Conservation (phyloP, 1,140 invertebrate species). For the Oryctes rhinoceros region DNA sequence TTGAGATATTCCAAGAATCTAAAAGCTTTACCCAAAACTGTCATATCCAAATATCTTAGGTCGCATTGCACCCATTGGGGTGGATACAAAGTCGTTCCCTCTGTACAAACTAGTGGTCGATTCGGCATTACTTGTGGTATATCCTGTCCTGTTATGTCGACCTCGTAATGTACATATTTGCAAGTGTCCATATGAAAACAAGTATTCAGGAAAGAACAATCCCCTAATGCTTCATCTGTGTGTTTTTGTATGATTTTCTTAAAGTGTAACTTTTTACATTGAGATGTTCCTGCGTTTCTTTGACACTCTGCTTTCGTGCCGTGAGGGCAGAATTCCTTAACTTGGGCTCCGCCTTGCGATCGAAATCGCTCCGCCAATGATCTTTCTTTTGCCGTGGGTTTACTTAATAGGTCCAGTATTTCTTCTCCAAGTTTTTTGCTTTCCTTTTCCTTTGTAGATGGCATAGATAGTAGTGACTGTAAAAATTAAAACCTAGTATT, state of each 20-base stretch:
- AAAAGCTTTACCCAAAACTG: constrained; percentile 75
- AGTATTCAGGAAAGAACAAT: constrained; percentile 97
- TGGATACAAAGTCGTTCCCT: constrained; percentile 79
- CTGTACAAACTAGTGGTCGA: constrained; percentile 56
- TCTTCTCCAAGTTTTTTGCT: constrained; percentile 96
- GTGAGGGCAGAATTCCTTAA: constrained; percentile 96
- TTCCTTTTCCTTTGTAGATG: constrained; percentile 93
- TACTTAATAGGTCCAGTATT: constrained; percentile 91
- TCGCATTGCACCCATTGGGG: constrained; percentile 98
- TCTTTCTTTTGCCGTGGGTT: constrained; percentile 95
- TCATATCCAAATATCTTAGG: constrained; percentile 94
- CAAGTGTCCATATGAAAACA: constrained; percentile 99
- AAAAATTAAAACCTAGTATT: constrained; percentile 56
- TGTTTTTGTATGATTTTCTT: constrained; percentile 97
- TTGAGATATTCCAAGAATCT: background rate
- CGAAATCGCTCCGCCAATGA: constrained; percentile 93
- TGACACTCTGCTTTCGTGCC: constrained; percentile 92
- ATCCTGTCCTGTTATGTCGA: constrained; percentile 69
- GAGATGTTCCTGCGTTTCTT: constrained; percentile 65
- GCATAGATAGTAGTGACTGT: constrained; percentile 88
- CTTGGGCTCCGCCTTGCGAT: constrained; percentile 92
- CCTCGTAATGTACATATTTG: constrained; percentile 96
- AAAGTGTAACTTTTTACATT: constrained; percentile 94
- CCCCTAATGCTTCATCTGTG: constrained; percentile 94
- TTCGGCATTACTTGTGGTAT: constrained; percentile 47